Evolutionary conservation across 2,113 vertebrate genomes (phyloP), one percentile per base, ranked within the genome.

Genomic region (Tyrannus savana): DNA sequence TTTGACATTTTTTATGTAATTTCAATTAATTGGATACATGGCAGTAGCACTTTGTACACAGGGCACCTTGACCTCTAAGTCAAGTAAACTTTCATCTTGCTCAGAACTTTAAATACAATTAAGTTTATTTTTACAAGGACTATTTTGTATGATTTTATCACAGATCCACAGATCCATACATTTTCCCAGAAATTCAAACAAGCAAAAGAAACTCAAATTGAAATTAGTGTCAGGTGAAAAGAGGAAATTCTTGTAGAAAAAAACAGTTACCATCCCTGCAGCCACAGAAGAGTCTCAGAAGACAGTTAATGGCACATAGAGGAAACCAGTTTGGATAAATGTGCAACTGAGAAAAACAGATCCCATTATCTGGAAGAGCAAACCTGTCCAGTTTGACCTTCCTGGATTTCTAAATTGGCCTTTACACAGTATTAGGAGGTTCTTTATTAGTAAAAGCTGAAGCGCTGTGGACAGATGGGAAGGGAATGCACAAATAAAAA

Each of bases 11-110:
- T 58, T n/a, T 2, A 60, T 59, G 28, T 69, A 63, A 76, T 84
- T 86, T 82, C 88, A 88, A 95, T 94, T 91, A 87, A 86, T 50
- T 76, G 56, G 33, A 24, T 81, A 88, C 86, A 92, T 88, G 72
- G 46, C 68, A 95, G 80, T 58, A 78, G 27, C 55, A 52, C 25
- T 52, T 28, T 28, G 25, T 52, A 52, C 9, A 37, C 33, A 46
- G n/a, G 56, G 46, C 50, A 89, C 59, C 37, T 74, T 92, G 66
- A 90, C 84, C 22, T 52, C 24, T 46, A 77, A 53, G 37, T 53
- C 28, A 90, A 87, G 47, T 68, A 74, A 46, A 2, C 21, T 78
- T 84, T 30, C 49, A 31, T 64, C 46, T 62, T 82, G 44, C 41
- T 82, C 42, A 89, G 67, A 80, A 68, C 5, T 49, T 82, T 58